Conservation (phyloP, 2,797 vertebrate genomes). For the Myripristis murdjan region DNA sequence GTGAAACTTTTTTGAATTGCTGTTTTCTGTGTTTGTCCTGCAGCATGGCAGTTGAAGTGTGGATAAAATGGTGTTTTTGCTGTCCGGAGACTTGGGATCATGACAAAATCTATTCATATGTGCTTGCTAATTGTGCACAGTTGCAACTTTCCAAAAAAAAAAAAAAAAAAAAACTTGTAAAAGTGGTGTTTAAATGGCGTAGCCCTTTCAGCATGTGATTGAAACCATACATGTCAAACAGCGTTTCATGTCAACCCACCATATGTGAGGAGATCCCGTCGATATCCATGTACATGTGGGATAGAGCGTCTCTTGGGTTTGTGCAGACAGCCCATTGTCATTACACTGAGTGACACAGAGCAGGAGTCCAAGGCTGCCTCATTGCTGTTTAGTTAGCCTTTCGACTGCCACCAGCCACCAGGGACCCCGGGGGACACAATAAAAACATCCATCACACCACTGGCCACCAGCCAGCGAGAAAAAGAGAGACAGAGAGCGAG, state of each 20-base stretch:
- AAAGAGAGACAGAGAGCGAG: constrained; percentile 23
- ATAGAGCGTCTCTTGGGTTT: constrained; percentile 34
- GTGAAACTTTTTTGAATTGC: background rate
- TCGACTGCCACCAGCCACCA: constrained; percentile 62
- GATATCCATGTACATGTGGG: constrained; percentile 35
- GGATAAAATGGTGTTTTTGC: constrained; percentile 16
- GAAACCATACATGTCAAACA: constrained; percentile 67
- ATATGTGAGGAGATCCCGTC: constrained; percentile 55
- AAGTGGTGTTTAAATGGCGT: constrained; percentile 58
- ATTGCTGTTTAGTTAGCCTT: constrained; percentile 61
- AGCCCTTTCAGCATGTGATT: constrained; percentile 58
- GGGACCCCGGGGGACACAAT: constrained; percentile 55
- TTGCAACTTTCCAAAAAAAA: constrained; percentile 55
- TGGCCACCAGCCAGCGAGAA: constrained; percentile 55
- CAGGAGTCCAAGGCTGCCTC: constrained; percentile 51
- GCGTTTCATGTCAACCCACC: constrained; percentile 47
- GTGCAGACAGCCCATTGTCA: constrained; percentile 48
- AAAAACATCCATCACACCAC: constrained; percentile 68
- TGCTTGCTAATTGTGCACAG: constrained; percentile 52
- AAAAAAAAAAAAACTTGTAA: constrained; percentile 55
- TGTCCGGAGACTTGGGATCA: constrained; percentile 30
- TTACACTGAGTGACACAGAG: constrained; percentile 22
- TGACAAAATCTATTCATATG: constrained; percentile 29
- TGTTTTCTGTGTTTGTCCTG: constrained; percentile 29
- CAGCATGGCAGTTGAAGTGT: constrained; percentile 17